Conservation (phyloP, 1,140 invertebrate genomes). For the Chelonus insularis region DNA sequence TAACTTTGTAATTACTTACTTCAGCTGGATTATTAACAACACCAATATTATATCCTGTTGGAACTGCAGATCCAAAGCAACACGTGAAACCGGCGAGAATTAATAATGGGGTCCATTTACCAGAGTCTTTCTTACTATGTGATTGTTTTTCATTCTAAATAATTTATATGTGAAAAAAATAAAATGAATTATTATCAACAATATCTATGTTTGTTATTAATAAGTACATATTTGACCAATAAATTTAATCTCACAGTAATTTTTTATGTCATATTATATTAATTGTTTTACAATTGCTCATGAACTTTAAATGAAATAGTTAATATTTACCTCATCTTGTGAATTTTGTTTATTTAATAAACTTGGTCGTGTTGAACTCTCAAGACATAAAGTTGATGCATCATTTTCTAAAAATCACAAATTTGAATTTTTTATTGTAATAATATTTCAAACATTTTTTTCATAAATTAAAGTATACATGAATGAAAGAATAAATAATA, state of each 20-base stretch:
- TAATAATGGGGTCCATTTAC: conserved; percentile 63
- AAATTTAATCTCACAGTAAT: too few relatives aligned
- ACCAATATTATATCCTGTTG: conserved; percentile 87
- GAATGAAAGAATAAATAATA: too few relatives aligned
- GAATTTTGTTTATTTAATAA: neutral
- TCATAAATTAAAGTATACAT: too few relatives aligned
- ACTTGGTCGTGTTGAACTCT: neutral
- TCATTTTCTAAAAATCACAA: neutral
- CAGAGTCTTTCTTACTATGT: conserved; percentile 23
- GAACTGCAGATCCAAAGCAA: conserved; percentile 79
- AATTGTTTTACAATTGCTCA: neutral
- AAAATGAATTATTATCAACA: neutral
- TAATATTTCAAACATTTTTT: too few relatives aligned
- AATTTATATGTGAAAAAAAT: conserved; percentile 15
- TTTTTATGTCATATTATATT: neutral
- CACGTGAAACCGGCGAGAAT: conserved; percentile 67
- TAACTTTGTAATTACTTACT: conserved; percentile 63
- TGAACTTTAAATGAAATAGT: neutral
- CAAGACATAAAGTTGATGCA: neutral
- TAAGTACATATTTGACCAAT: too few relatives aligned
- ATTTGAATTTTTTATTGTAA: neutral
- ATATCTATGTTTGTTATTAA: too few relatives aligned
- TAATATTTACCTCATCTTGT: conserved; percentile 2
- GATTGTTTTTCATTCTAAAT: conserved; percentile 22
- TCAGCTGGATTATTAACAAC: conserved; percentile 82